Evolutionary conservation across 2,888 invertebrate species (phyloP), one percentile per base, ranked within the genome.

Genomic region (Entomobrya multifasciata): DNA sequence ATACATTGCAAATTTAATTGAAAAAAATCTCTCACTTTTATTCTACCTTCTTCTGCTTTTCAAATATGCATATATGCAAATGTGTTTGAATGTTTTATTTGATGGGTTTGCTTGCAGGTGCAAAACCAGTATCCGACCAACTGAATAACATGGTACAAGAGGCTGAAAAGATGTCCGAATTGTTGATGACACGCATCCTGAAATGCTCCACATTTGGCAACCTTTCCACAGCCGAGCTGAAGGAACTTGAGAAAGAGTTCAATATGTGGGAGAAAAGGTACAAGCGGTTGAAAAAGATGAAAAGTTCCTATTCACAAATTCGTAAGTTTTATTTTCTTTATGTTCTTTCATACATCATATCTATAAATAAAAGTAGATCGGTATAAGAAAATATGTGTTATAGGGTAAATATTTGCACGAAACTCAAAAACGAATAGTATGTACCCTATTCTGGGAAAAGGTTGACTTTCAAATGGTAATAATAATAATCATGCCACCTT

Each of bases 251-350:
- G 92, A 96, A 97, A 92, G 96, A 97, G 92, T 95, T 96, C 76
- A 95, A 96, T 89, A 95, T 96, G 78, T 98, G 98, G 97, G 97
- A 98, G 91, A 94, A 97, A 88, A 95, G 97, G 91, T 95, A 95
- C 70, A 94, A 96, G 91, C 95, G 96, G 0, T 94, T 97, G 57
- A 95, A 95, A 93, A 95, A 94, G 93, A 95, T 98, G 94, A 94
- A 97, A 49, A 93, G 96, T 41, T 98, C 98, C 67, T 97, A 97
- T 94, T 96, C 97, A 91, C 96, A 97, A 93, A 95, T 96, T 13
- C 94, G 95, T 95, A 92, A 93, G 94, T 93, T 72, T 65, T 25
- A 15, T 27, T 47, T 44, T 49, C 20, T 5, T 70, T 17, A 70
- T 41, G 36, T 41, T 20, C 22, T 70, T 72, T n/a, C 36, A 36